Percentiles rank a stretch among this genome's conserved stretches.
phyloP scores from a whole-genome alignment of 1,140 invertebrate species.

The Achroia grisella region DNA sequence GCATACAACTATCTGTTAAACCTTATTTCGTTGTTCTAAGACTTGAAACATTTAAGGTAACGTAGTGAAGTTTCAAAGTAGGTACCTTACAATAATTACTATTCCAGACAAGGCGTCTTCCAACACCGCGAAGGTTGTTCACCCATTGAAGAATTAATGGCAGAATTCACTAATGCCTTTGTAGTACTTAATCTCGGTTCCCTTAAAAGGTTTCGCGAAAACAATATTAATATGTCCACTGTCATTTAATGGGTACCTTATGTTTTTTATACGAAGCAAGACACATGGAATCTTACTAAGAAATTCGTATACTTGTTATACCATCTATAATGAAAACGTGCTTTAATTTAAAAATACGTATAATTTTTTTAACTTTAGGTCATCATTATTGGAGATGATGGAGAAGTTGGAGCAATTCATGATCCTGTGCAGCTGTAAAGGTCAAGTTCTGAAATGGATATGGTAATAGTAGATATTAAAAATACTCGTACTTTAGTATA shows the following conservation, averaged over 20 bases:
- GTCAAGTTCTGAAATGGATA: no score
- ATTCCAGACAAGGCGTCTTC: conserved; percentile 50
- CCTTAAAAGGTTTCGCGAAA: conserved; percentile 23
- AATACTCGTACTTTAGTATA: no score
- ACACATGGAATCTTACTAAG: no score
- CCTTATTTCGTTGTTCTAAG: conserved; percentile 16
- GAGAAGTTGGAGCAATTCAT: no score
- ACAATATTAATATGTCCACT: conserved; percentile 20
- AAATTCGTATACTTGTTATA: no score
- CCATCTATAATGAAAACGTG: no score
- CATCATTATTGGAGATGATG: no score
- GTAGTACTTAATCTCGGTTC: conserved; percentile 44
- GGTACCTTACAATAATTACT: conserved; percentile 51
- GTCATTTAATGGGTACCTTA: not conserved
- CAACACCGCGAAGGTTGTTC: conserved; percentile 47
- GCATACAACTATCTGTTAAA: no score
- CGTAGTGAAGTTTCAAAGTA: conserved; percentile 27
- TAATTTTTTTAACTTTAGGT: no score
- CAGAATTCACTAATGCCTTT: conserved; percentile 45
- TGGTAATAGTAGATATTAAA: no score
- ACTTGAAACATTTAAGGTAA: conserved; percentile 17
- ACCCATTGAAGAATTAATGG: conserved; percentile 59
- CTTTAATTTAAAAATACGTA: no score
- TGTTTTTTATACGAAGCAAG: not conserved
- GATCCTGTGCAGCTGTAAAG: no score